phyloP scores from a whole-genome alignment of 2,113 vertebrate species.

The Pollimyrus isidori region DNA sequence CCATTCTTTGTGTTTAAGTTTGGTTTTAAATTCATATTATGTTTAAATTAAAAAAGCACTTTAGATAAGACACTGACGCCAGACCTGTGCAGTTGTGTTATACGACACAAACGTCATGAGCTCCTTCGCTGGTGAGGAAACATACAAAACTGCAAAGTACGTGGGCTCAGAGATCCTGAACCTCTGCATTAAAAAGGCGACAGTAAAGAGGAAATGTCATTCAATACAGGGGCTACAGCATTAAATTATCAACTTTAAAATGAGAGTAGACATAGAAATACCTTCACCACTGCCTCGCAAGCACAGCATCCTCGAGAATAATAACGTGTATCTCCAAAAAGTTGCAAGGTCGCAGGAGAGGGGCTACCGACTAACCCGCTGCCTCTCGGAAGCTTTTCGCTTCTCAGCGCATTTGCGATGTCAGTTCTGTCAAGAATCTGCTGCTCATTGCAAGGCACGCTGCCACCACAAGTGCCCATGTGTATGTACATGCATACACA shows the following conservation, averaged over 20 bases:
- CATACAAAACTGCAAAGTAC: background rate
- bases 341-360: background rate
- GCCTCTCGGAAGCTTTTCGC: background rate
- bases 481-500: slow-evolving; percentile 24
- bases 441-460: background rate
- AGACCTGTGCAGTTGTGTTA: background rate
- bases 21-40: too few relatives aligned
- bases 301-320: background rate
- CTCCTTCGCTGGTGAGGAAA: background rate
- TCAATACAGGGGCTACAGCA: background rate
- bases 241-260: background rate
- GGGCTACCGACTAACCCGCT: background rate
- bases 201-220: background rate
- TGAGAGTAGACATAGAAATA: background rate
- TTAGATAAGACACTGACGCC: background rate
- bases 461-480: background rate
- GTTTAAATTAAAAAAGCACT: background rate
- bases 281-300: background rate
- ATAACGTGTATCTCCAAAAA: background rate
- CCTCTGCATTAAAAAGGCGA: background rate
- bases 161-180: background rate
- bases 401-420: background rate
- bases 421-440: background rate
- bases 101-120: background rate
- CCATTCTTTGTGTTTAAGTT: background rate